Base-by-base conservation (phyloP, 2,888 invertebrate species). In the Luffia ferchaultella region DNA sequence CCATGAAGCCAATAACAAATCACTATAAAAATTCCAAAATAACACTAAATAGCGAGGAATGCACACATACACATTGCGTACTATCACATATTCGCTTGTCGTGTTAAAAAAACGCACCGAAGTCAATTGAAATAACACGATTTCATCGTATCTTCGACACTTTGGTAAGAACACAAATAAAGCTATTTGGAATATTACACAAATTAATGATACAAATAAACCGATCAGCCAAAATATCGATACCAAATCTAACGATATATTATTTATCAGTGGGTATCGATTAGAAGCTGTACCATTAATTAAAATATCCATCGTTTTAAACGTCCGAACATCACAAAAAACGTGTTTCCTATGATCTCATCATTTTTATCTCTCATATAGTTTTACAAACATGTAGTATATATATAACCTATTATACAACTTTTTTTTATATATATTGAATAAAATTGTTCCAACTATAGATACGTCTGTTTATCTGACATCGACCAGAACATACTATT, bases 111-210 rank as follows among this genome's bases (percentile, higher is more conserved):
- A 54, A 52, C 75, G 66, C 1, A 75, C 67, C 1, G 66, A 45
- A 0, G 71, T 66, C 55, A 78, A 58, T 44, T 76, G 70, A 1
- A 61, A 59, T 1, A 78, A 55, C 1, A 75, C 63, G 51, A 69
- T 68, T 51, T 73, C 71, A 51, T 76, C 76, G 16, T 65, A 57
- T 53, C 71, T 73, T 15, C 75, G 64, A 52, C 65, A 62, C 20
- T 60, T 60, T 1, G 68, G 68, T 18, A 63, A 50, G 0, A 65
- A 20, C 2, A 59, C 44, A 47, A 69, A 65, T 1, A 72, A 20
- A 0, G 56, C 12, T 1, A 65, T 16, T 54, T 76, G 73, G 0
- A 61, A n/a, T 18, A 67, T 15, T 0, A 74, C 49, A 18, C 69
- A 63, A 1, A 62, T 15, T 2, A 55, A 12, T 0, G 76, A 76